phyloP scores from a whole-genome alignment of 2,888 invertebrate species.

The Petrolisthes manimaculis region DNA sequence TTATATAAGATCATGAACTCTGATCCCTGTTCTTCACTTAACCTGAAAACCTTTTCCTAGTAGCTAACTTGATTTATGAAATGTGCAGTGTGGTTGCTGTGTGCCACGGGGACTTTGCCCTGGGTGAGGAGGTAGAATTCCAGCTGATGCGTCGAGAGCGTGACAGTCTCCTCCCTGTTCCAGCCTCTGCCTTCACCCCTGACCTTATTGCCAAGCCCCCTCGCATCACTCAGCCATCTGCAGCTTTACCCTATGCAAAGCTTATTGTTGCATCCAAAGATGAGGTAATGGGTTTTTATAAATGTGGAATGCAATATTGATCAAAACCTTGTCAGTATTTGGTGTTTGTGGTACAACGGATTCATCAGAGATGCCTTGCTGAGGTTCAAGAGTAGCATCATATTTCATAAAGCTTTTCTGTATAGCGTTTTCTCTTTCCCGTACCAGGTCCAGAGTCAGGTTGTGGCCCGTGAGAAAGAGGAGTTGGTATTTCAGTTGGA shows the following conservation, averaged over 20 bases:
- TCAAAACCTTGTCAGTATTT: too few relatives aligned
- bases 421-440: too few relatives aligned
- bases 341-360: too few relatives aligned
- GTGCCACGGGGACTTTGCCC: constrained; percentile 73
- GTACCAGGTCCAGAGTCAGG: constrained; percentile 75
- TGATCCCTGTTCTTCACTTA: not conserved
- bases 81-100: constrained; percentile 75
- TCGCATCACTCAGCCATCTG: constrained; percentile 24
- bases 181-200: constrained; percentile 70
- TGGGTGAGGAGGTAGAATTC: constrained; percentile 81
- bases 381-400: too few relatives aligned
- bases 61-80: not conserved
- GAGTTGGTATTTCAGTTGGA: constrained; percentile 76
- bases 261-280: constrained; percentile 79
- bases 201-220: constrained; percentile 24
- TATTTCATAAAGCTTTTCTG: too few relatives aligned
- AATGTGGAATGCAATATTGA: too few relatives aligned
- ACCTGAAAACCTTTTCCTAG: not conserved
- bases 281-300: constrained; percentile 73
- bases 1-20: not conserved
- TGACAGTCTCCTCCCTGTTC: constrained; percentile 75
- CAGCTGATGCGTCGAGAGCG: constrained; percentile 88
- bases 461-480: constrained; percentile 80
- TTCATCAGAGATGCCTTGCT: too few relatives aligned
- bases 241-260: constrained; percentile 72